phyloP scores from a whole-genome alignment of 2,888 invertebrate genomes.

The Elysia crispata region DNA sequence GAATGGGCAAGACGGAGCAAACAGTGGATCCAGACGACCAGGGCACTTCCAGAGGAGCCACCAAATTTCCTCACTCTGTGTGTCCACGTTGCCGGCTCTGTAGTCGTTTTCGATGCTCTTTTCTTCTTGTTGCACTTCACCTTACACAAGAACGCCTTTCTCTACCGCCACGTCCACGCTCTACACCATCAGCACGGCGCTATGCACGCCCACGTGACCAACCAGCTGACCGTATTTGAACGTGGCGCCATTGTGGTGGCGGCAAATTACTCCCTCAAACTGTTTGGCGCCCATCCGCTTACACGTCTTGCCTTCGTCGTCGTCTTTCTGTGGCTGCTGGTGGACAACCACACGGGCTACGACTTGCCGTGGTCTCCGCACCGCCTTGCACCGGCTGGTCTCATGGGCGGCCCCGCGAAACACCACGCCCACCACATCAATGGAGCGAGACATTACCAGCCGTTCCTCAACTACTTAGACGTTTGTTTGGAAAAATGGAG shows the following conservation, averaged over 20 bases:
- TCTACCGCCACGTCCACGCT: slow-evolving; percentile 68
- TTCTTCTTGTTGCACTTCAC: slow-evolving; percentile 66
- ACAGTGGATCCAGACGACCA: slow-evolving; percentile 63
- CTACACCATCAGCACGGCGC: slow-evolving; percentile 69
- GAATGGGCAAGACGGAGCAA: slow-evolving; percentile 57
- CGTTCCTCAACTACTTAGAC: slow-evolving; percentile 71
- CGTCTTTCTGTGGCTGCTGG: slow-evolving; percentile 63
- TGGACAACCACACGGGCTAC: slow-evolving; percentile 72
- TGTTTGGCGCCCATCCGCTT: slow-evolving; percentile 66
- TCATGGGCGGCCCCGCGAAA: slow-evolving; percentile 64
- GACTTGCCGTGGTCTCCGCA: slow-evolving; percentile 71
- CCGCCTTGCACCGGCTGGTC: slow-evolving; percentile 63
- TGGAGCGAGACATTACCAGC: slow-evolving; percentile 66
- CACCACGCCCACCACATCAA: slow-evolving; percentile 69
- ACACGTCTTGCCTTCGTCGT: slow-evolving; percentile 69
- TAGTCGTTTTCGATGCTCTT: slow-evolving; percentile 66
- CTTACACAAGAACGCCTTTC: slow-evolving; percentile 63
- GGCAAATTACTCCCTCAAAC: slow-evolving; percentile 68
- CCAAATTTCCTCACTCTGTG: slow-evolving; percentile 5
- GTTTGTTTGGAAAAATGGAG: slow-evolving; percentile 43
- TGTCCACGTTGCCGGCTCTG: slow-evolving; percentile 59
- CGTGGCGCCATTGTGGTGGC: slow-evolving; percentile 63
- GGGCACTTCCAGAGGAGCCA: slow-evolving; percentile 59
- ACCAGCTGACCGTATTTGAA: slow-evolving; percentile 67
- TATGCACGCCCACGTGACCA: slow-evolving; percentile 69